Evolutionary conservation across 2,888 invertebrate species (phyloP).

Genomic region (Spodoptera exigua): DNA sequence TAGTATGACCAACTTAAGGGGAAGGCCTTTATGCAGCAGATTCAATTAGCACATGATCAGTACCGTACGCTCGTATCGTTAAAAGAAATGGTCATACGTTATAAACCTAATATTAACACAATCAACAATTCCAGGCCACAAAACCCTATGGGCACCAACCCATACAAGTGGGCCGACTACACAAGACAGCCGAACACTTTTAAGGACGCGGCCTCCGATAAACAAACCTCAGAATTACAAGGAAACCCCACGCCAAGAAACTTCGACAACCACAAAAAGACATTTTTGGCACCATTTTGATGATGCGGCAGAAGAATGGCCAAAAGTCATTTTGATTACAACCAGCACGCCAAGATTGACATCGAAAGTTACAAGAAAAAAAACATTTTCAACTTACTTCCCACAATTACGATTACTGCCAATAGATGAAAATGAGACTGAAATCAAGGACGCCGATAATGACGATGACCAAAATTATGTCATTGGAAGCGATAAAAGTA

Average conservation of each 20-base stretch:
- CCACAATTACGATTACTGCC: slow-evolving; percentile 6
- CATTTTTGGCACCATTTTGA: slow-evolving; percentile 37
- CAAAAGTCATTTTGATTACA: slow-evolving; percentile 31
- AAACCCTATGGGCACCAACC: slow-evolving; percentile 39
- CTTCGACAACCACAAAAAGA: neutral
- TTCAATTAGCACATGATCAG: too few species aligned
- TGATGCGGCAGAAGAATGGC: slow-evolving; percentile 32
- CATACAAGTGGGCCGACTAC: neutral
- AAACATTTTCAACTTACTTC: slow-evolving; percentile 35
- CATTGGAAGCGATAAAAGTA: neutral
- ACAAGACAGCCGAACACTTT: neutral
- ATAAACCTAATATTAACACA: neutral
- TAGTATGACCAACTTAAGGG: too few species aligned
- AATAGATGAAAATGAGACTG: too few species aligned
- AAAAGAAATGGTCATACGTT: too few species aligned
- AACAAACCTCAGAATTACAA: neutral
- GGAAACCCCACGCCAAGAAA: neutral
- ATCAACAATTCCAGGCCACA: slow-evolving; percentile 21
- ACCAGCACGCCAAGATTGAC: slow-evolving; percentile 31
- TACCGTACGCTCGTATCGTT: too few species aligned
- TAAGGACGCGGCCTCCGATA: neutral
- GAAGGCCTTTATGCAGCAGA: too few species aligned
- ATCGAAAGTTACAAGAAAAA: slow-evolving; percentile 6
- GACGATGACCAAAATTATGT: neutral
- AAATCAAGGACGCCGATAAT: neutral